Evolutionary conservation across 2,113 vertebrate genomes (phyloP).

Genomic region (Chionomys nivalis): DNA sequence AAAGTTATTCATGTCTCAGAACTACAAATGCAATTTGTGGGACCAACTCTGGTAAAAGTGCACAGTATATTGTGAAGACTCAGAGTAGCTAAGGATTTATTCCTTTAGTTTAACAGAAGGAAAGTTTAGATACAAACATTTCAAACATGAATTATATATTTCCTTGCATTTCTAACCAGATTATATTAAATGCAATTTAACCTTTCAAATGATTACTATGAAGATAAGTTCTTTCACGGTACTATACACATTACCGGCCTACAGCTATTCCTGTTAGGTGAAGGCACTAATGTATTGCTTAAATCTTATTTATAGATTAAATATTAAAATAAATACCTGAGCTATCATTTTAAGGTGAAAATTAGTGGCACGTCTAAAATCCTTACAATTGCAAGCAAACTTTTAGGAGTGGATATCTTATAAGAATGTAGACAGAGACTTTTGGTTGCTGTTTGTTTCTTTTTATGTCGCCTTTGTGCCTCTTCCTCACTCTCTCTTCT

Average conservation of each 20-base stretch:
- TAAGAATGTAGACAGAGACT: background rate
- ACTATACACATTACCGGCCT: background rate
- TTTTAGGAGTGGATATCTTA: background rate
- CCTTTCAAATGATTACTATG: background rate
- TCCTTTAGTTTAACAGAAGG: background rate
- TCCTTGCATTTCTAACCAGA: background rate
- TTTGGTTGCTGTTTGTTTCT: background rate
- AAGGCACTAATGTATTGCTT: background rate
- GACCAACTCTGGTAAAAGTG: background rate
- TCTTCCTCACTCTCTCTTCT: background rate
- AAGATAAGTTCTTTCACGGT: background rate
- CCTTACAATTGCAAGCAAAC: background rate
- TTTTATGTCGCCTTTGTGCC: background rate
- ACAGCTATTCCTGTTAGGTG: background rate
- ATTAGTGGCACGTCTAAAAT: background rate
- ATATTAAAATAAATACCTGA: background rate
- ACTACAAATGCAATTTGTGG: background rate
- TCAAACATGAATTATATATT: background rate
- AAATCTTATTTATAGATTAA: background rate
- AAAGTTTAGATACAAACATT: background rate
- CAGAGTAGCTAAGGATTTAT: background rate
- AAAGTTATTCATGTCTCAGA: background rate
- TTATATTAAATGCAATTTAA: background rate
- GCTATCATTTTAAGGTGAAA: slow-evolving; percentile 12
- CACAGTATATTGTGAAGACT: background rate